phyloP scores from a whole-genome alignment of 2,888 invertebrate species.

The Monopis laevigella region DNA sequence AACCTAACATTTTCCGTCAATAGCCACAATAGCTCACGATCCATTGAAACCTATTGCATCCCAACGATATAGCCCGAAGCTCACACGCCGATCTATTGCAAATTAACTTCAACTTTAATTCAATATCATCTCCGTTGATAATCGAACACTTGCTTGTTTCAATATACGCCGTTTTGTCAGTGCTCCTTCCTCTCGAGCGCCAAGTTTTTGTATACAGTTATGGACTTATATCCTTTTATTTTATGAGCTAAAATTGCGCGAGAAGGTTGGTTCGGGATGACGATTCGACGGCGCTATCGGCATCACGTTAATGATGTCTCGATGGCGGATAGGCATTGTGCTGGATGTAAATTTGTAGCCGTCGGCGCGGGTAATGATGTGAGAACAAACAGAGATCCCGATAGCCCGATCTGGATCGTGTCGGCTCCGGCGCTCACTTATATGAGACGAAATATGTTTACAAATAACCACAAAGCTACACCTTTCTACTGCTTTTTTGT shows the following conservation, averaged over 20 bases:
- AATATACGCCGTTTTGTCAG: conserved; percentile 58
- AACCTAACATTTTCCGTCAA: conserved; percentile 3
- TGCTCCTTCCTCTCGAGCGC: conserved; percentile 27
- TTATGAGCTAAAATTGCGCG: too few relatives aligned
- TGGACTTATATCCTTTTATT: conserved; percentile 27
- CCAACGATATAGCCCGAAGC: conserved; percentile 40
- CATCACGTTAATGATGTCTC: conserved; percentile 69
- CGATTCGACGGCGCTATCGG: conserved; percentile 52
- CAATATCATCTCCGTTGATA: conserved; percentile 36
- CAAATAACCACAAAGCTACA: too few relatives aligned
- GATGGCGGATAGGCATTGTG: conserved; percentile 68
- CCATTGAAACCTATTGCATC: conserved; percentile 6
- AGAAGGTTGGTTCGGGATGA: too few relatives aligned
- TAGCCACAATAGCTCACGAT: not conserved
- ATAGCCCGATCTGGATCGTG: conserved; percentile 61
- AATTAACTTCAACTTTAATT: conserved; percentile 37
- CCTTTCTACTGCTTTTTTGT: too few relatives aligned
- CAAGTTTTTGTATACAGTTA: conserved; percentile 17
- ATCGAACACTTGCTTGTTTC: conserved; percentile 35
- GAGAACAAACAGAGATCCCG: conserved; percentile 66
- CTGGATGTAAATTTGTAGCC: conserved; percentile 68
- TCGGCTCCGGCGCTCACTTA: conserved; percentile 36
- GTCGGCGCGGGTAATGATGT: conserved; percentile 69
- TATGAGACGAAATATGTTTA: too few relatives aligned
- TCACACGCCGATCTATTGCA: conserved; percentile 16